Percentiles rank a stretch among this genome's conserved stretches.
Evolutionary conservation across 2,888 invertebrate genomes (phyloP).

Genomic region (Philopedon plagiatum): DNA sequence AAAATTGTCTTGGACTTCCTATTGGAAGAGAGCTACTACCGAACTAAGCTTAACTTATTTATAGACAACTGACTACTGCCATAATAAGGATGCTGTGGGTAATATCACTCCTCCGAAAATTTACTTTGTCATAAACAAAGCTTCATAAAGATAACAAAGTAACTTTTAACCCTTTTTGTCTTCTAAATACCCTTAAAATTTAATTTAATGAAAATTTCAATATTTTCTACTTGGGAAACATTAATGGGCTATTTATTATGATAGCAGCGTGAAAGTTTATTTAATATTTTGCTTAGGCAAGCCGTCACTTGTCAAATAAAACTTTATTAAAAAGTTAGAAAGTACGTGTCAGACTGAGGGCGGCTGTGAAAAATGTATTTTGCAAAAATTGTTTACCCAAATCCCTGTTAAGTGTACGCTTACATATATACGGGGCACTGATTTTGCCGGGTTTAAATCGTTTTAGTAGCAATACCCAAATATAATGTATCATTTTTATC

Average conservation of each 20-base stretch:
- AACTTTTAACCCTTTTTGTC: conserved; percentile 38
- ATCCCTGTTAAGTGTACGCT: neutral
- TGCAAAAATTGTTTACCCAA: conserved; percentile 10
- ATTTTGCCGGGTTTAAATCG: no score
- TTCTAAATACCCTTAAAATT: conserved; percentile 16
- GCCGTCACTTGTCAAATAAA: conserved; percentile 45
- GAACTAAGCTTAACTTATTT: no score
- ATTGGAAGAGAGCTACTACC: no score
- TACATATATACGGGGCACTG: neutral
- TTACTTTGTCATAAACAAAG: neutral
- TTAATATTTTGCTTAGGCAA: conserved; percentile 38
- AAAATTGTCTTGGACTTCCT: no score
- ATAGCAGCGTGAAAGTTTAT: conserved; percentile 38
- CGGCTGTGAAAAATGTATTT: conserved; percentile 26
- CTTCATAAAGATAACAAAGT: conserved; percentile 15
- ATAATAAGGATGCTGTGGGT: neutral
- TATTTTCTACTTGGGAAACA: conserved; percentile 33
- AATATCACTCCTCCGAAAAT: neutral
- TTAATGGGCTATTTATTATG: conserved; percentile 47
- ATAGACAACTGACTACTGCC: neutral
- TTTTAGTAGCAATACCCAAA: no score
- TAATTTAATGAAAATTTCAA: conserved; percentile 38
- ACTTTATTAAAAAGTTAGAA: conserved; percentile 39
- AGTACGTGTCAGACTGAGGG: conserved; percentile 33
- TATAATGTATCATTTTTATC: no score